Base-by-base conservation (phyloP, 2,797 vertebrate species). In the Sebastes hopkinsi region DNA sequence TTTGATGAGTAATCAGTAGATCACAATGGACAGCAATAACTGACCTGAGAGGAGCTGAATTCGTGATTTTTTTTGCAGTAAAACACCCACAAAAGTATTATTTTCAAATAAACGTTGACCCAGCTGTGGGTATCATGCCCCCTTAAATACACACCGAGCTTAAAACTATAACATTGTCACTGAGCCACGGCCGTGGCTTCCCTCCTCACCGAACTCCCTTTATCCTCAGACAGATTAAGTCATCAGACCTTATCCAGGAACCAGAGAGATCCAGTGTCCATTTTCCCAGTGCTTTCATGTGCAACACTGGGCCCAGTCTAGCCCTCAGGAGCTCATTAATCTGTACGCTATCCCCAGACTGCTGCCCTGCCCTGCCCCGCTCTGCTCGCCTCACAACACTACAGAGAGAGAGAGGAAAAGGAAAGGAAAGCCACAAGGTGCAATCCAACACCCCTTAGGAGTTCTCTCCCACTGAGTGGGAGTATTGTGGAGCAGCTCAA, bases 221-320 rank as follows among this genome's bases (percentile, higher is more conserved):
- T 30, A 81, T 83, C 32, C 87, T 79, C 70, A 72, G 85, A 84
- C 79, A 81, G 85, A 93, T 92, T 85, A 86, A 89, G 77, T 81
- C 87, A 82, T 87, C 82, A 68, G 87, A 85, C 80, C 83, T 86
- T 67, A 83, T 81, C 84, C 36, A 76, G 85, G 73, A 87, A 81
- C 80, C 77, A 67, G 50, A 87, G 83, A 88, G 83, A 88, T 70
- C 80, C 74, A 70, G 77, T 79, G 86, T 90, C 84, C 86, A 84
- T 85, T 88, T 87, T 79, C 80, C 75, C 80, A 30, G 71, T 29
- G 80, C 89, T 89, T 90, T 91, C 91, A 89, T 91, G 87, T 88
- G 88, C 87, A 90, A 89, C 92, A 79, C 71, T 64, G 80, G 84
- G 72, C 64, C 72, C 72, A 58, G 81, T 85, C 50, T 72, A 5